Evolutionary conservation across 2,797 vertebrate species (phyloP).

Genomic region (Lepilemur septentrionalis): DNA sequence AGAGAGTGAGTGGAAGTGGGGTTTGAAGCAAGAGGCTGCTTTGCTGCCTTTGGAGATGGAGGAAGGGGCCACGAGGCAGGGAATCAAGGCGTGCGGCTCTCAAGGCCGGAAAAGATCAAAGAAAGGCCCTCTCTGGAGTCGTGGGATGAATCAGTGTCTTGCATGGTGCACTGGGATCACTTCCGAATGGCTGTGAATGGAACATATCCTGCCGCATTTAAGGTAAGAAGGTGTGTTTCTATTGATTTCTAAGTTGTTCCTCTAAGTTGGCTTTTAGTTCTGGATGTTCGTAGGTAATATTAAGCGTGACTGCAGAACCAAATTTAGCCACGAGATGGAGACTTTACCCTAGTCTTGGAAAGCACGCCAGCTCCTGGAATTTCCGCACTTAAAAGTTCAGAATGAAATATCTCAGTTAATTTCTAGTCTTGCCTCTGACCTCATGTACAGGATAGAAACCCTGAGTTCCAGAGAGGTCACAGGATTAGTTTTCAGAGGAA

Average conservation of each 20-base stretch:
- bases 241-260: background rate
- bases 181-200: too few relatives aligned
- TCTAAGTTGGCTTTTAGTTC: too few relatives aligned
- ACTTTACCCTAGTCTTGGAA: background rate
- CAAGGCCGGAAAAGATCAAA: background rate
- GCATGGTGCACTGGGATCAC: background rate
- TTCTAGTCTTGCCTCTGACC: background rate
- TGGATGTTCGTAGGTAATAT: background rate
- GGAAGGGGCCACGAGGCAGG: too few relatives aligned
- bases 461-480: background rate
- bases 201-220: rapidly evolving
- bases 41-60: background rate
- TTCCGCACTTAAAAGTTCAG: background rate
- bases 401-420: background rate
- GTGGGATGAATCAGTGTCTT: background rate
- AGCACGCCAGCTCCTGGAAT: background rate
- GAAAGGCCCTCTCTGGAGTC: background rate
- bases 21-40: too few relatives aligned
- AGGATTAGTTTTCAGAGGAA: background rate
- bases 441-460: background rate
- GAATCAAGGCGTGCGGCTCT: rapidly evolving
- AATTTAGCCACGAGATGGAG: conserved; percentile 64
- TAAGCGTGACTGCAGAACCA: background rate
- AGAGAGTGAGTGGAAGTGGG: background rate
- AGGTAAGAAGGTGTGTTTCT: background rate